Base-by-base conservation (phyloP, 2,113 vertebrate species). In the Corythornis vintsioides region DNA sequence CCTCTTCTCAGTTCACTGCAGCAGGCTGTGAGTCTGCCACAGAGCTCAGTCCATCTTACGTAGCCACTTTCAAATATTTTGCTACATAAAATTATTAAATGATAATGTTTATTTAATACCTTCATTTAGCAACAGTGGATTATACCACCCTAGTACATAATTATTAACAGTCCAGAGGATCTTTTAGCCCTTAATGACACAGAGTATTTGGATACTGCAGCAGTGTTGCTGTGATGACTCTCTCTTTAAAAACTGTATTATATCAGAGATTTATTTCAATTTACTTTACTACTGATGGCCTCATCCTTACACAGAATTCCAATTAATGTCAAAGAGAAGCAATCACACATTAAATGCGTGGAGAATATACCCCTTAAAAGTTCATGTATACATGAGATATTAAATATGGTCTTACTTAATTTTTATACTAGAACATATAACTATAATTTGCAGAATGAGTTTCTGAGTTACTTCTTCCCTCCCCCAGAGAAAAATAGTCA, bases 251-350 rank as follows among this genome's bases (percentile, higher is more conserved):
- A 70, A 50, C 76, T 59, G 28, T 40, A 24, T 86, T 88, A 29
- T 91, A 73, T 75, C 52, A 81, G 33, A 83, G n/a, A 82, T 81
- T 86, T 89, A 28, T 82, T 96, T 94, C 83, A 90, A 82, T 84
- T 93, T 93, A 72, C 65, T 31, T 86, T 86, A 70, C 47, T 13
- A n/a, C 25, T 76, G 38, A 93, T 70, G 33, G 38, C 71, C n/a
- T 70, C 64, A 40, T 69, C 60, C 64, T 95, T 89, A 90, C 38
- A 72, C 2, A 76, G 63, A 82, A 89, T 93, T 86, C 66, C 88
- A 86, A 73, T 92, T 93, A 92, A 79, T 60, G 66, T 71, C 86
- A 87, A 78, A 89, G 29, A 78, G 47, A 24, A 83, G 43, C 60
- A 90, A 85, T 84, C 63, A 72, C 26, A 86, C 31, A 56, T 82